phyloP scores from a whole-genome alignment of 2,797 vertebrate species.

The Hydrophis major region DNA sequence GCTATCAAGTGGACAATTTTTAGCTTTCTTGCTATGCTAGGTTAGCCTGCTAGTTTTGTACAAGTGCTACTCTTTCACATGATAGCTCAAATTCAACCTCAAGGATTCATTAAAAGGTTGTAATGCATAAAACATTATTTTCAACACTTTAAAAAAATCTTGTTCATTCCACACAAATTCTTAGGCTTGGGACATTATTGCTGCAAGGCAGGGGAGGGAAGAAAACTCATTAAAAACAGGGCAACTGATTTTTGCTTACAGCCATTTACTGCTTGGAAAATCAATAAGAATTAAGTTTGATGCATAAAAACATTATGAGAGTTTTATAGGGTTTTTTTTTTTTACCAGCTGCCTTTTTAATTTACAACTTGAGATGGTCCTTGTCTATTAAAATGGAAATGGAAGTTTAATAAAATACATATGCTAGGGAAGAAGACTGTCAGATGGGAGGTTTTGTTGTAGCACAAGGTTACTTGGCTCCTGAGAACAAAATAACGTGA shows the following conservation, averaged over 20 bases:
- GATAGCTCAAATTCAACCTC: neutral
- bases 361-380: constrained; percentile 34
- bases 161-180: neutral
- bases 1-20: neutral
- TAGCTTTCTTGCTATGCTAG: neutral
- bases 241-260: constrained; percentile 41
- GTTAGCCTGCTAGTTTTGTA: neutral
- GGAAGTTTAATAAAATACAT: constrained; percentile 43
- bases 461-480: constrained; percentile 37
- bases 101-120: neutral
- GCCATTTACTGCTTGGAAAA: constrained; percentile 40
- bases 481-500: constrained; percentile 40
- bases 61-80: neutral
- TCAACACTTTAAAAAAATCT: neutral
- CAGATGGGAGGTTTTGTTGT: constrained; percentile 33
- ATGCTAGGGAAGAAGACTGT: constrained; percentile 28
- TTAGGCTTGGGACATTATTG: neutral
- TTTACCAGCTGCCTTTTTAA: constrained; percentile 48
- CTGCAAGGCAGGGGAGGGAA: neutral
- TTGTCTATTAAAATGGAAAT: neutral
- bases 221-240: constrained; percentile 36
- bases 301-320: constrained; percentile 58
- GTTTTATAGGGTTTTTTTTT: constrained; percentile 51
- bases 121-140: neutral
- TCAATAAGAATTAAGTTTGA: constrained; percentile 53